phyloP scores from a whole-genome alignment of 2,797 vertebrate species.

The Epinephelus malabaricus region DNA sequence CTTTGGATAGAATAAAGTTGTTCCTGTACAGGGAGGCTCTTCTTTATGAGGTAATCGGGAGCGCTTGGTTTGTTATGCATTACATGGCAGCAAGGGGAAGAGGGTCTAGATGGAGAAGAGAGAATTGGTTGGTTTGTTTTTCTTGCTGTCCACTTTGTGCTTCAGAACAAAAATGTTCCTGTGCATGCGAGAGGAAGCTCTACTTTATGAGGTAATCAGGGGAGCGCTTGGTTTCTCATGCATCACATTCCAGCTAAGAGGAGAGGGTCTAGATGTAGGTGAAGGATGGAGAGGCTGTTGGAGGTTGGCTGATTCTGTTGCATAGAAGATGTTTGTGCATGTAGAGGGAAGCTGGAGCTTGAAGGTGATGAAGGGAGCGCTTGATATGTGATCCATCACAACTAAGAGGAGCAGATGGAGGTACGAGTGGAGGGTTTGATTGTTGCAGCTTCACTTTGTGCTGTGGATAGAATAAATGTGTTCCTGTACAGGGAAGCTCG shows the following conservation, averaged over 20 bases:
- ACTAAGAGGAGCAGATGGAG: neutral
- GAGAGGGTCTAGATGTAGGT: too few species aligned
- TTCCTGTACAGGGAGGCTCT: too few species aligned
- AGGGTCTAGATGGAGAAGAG: neutral
- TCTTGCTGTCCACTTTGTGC: too few species aligned
- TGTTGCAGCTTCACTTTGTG: neutral
- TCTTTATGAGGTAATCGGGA: neutral
- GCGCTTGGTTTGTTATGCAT: neutral
- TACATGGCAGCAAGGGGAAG: neutral
- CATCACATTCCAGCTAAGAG: too few species aligned
- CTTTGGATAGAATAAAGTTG: too few species aligned
- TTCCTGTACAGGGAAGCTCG: neutral
- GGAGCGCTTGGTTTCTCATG: too few species aligned
- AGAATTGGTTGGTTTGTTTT: neutral
- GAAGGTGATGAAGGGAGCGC: neutral
- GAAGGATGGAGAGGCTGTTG: neutral
- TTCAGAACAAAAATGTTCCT: too few species aligned
- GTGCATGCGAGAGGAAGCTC: too few species aligned
- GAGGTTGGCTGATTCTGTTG: neutral
- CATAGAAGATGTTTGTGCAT: neutral
- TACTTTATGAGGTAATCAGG: too few species aligned
- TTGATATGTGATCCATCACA: constrained; percentile 1
- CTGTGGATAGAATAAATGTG: too few species aligned
- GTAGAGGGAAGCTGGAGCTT: too few species aligned
- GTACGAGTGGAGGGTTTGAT: neutral